phyloP scores from a whole-genome alignment of 2,888 invertebrate species.

The Chloroclystis v-ata region DNA sequence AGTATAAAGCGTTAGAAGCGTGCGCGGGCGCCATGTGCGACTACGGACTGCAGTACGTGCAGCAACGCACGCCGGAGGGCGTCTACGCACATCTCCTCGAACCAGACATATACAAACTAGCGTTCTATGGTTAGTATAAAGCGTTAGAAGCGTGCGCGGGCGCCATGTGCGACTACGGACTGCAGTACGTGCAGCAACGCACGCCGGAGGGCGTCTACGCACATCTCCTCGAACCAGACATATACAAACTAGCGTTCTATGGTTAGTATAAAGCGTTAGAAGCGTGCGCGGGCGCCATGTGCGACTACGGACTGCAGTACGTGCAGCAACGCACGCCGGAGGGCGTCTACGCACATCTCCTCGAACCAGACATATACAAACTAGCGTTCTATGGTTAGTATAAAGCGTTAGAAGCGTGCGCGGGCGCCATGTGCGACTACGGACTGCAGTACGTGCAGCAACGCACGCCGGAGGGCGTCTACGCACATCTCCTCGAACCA shows the following conservation, averaged over 20 bases:
- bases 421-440: slow-evolving; percentile 92
- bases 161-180: slow-evolving; percentile 92
- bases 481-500: slow-evolving; percentile 85
- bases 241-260: slow-evolving; percentile 81
- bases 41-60: slow-evolving; percentile 90
- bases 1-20: slow-evolving; percentile 11
- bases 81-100: slow-evolving; percentile 84
- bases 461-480: slow-evolving; percentile 85
- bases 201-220: slow-evolving; percentile 86
- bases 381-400: slow-evolving; percentile 70
- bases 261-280: slow-evolving; percentile 38
- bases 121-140: slow-evolving; percentile 56
- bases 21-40: slow-evolving; percentile 88
- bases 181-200: slow-evolving; percentile 90
- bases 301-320: slow-evolving; percentile 92
- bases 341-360: slow-evolving; percentile 83
- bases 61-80: slow-evolving; percentile 87
- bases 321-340: slow-evolving; percentile 87
- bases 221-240: slow-evolving; percentile 85
- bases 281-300: slow-evolving; percentile 83
- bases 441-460: slow-evolving; percentile 91
- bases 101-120: slow-evolving; percentile 86
- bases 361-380: slow-evolving; percentile 89
- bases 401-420: background rate
- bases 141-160: slow-evolving; percentile 56